phyloP scores from a whole-genome alignment of 2,113 vertebrate genomes.

The Centropus unirufus region DNA sequence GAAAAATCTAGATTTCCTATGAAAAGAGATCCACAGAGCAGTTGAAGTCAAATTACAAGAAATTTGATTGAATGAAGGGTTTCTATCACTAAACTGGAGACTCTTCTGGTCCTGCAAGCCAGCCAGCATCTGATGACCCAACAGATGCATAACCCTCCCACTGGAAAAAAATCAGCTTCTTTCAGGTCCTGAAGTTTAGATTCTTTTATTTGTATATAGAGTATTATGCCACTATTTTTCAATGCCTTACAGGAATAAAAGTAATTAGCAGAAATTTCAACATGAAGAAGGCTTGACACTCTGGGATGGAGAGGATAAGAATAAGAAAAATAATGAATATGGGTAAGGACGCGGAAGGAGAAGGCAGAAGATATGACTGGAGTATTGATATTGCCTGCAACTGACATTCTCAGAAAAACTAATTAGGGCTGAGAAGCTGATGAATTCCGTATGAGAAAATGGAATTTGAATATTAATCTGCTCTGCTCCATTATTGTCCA shows the following conservation, averaged over 20 bases:
- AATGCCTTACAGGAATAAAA: background rate
- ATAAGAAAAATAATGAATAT: constrained; percentile 2
- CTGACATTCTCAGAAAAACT: constrained; percentile 22
- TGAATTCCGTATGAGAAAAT: constrained; percentile 35
- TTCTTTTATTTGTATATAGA: background rate
- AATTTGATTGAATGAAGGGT: background rate
- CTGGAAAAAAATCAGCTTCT: background rate
- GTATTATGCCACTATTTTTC: background rate
- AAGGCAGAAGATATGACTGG: constrained; percentile 3
- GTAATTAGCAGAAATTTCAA: background rate
- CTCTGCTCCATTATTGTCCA: background rate
- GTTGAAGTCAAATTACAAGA: background rate
- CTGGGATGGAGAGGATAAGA: background rate
- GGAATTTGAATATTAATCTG: constrained; percentile 33
- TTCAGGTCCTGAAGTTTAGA: background rate
- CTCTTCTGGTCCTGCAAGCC: background rate
- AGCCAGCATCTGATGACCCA: background rate
- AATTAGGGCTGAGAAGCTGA: constrained; percentile 15
- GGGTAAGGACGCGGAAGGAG: constrained; percentile 8
- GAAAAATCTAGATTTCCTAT: background rate
- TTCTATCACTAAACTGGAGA: background rate
- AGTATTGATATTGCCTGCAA: background rate
- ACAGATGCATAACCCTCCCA: background rate
- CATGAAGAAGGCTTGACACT: background rate
- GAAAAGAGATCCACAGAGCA: background rate